Evolutionary conservation across 35 echinoderm and acorn worm genomes (phyloP).

Genomic region (Strongylocentrotus purpuratus): DNA sequence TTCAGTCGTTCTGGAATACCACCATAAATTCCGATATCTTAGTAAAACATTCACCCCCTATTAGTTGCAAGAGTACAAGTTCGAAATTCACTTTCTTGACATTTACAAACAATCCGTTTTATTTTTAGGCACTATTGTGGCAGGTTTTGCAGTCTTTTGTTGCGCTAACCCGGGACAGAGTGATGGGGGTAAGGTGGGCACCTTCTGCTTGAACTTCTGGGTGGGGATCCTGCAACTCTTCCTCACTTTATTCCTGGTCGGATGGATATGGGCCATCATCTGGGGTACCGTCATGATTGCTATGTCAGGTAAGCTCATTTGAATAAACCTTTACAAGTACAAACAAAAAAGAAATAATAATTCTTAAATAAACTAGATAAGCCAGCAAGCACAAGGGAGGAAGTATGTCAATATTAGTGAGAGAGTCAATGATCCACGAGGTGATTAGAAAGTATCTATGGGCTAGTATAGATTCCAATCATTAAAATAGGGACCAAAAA

Average conservation of each 20-base stretch:
- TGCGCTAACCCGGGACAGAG: slow-evolving; percentile 71
- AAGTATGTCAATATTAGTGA: too few species aligned
- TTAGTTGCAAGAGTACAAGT: too few species aligned
- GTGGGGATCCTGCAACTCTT: slow-evolving; percentile 72
- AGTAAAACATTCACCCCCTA: too few species aligned
- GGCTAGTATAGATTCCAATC: too few species aligned
- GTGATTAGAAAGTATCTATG: too few species aligned
- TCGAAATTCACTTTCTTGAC: not conserved
- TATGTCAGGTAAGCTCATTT: slow-evolving; percentile 65
- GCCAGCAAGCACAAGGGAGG: too few species aligned
- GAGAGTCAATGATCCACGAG: too few species aligned
- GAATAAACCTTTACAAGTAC: not conserved
- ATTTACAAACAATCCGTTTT: not conserved
- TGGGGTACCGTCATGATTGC: slow-evolving; percentile 73
- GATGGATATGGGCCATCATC: slow-evolving; percentile 85
- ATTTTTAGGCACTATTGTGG: slow-evolving; percentile 67
- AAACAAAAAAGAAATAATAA: not conserved
- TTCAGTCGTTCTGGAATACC: too few species aligned
- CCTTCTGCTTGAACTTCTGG: slow-evolving; percentile 73
- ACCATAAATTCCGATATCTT: too few species aligned
- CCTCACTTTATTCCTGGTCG: slow-evolving; percentile 65
- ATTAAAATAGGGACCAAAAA: too few species aligned
- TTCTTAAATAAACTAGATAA: too few species aligned
- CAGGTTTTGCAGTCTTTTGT: slow-evolving; percentile 76
- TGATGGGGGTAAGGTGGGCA: slow-evolving; percentile 61